Conservation (phyloP, 2,797 vertebrate species). For the Notamacropus eugenii region DNA sequence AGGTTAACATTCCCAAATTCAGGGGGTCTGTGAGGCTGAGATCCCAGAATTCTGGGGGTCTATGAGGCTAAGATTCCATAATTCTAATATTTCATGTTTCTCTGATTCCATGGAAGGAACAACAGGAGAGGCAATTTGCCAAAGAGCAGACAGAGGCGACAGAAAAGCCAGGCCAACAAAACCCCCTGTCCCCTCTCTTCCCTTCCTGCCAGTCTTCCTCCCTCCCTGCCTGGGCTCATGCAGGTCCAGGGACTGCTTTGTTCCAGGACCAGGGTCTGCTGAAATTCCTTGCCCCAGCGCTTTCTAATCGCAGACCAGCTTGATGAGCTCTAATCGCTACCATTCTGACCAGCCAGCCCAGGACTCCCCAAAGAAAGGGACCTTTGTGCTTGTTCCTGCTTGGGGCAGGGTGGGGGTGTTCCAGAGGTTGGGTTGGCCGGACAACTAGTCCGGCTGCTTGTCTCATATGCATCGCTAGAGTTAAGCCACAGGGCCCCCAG, state of each 20-base stretch:
- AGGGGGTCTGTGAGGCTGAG: too few relatives aligned
- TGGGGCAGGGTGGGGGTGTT: not conserved
- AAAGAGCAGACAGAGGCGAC: not conserved
- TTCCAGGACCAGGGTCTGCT: not conserved
- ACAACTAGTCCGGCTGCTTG: not conserved
- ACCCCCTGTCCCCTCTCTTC: not conserved
- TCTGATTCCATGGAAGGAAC: not conserved
- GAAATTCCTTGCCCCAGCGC: not conserved
- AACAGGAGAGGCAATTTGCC: not conserved
- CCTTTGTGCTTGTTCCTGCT: not conserved
- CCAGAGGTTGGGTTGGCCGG: not conserved
- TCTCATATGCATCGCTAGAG: not conserved
- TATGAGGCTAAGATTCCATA: not conserved
- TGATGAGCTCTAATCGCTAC: conserved; percentile 2
- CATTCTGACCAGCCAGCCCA: not conserved
- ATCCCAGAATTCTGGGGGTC: too few relatives aligned
- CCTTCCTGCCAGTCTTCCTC: not conserved
- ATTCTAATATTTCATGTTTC: not conserved
- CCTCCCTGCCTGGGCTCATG: not conserved
- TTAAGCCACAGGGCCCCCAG: not conserved
- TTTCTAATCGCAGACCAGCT: not conserved
- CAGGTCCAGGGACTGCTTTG: not conserved
- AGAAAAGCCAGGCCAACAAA: not conserved
- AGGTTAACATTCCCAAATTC: too few relatives aligned
- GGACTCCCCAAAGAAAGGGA: not conserved